phyloP scores from a whole-genome alignment of 2,797 vertebrate genomes.

The Sebastes kiyomatsui region DNA sequence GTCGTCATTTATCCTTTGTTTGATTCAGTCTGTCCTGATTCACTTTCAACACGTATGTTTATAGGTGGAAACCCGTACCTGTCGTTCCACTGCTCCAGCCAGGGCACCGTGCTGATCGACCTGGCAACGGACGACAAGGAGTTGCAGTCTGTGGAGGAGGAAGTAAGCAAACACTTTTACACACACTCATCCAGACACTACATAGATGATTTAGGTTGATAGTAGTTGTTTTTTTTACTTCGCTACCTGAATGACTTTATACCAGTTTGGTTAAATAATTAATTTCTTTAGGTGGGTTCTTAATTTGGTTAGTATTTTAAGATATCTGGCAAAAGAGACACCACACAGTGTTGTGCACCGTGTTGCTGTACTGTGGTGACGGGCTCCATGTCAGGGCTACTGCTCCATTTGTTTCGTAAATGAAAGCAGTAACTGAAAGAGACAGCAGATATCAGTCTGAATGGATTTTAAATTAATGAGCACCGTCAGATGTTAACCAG shows the following conservation, averaged over 20 bases:
- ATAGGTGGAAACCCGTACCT: conserved; percentile 95
- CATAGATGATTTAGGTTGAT: neutral
- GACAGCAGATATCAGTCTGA: conserved; percentile 47
- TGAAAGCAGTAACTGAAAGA: conserved; percentile 36
- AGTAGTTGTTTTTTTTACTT: neutral
- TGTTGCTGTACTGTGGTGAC: neutral
- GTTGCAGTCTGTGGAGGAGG: conserved; percentile 98
- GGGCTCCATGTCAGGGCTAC: neutral
- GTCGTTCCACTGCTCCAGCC: conserved; percentile 97
- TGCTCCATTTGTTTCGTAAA: conserved; percentile 13
- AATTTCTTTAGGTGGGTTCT: neutral
- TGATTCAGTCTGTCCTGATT: neutral
- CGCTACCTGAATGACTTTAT: neutral
- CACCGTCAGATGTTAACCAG: conserved; percentile 43
- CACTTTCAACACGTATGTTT: neutral
- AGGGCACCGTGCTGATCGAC: conserved; percentile 97
- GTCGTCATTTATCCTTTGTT: neutral
- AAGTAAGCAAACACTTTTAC: conserved; percentile 79
- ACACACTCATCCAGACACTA: neutral
- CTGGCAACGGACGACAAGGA: conserved; percentile 97
- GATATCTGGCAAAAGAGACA: neutral
- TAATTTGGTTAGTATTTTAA: neutral
- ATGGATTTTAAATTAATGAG: conserved; percentile 51
- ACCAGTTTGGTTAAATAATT: neutral
- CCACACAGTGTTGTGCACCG: neutral